These are phyloP conservation scores for Asarcornis scutulata DNA, from an alignment of 2,113 vertebrate genomes.

Conservation along the genomic window DNA sequence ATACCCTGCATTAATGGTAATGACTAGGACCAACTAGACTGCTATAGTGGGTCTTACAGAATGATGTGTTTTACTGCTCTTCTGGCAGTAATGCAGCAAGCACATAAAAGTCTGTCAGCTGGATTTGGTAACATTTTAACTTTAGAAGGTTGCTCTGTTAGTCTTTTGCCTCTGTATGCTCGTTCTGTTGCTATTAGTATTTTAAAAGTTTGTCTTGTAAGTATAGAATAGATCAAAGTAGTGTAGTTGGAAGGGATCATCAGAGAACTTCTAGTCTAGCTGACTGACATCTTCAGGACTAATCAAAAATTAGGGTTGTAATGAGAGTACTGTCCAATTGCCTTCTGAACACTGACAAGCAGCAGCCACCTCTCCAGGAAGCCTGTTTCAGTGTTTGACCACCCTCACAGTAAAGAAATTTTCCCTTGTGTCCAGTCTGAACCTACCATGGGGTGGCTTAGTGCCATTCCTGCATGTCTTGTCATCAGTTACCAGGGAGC, in stretches of 20 bases:
- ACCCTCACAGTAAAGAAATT: background rate
- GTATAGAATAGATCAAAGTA: background rate
- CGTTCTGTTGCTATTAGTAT: background rate
- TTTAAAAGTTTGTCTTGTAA: background rate
- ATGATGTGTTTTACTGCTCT: background rate
- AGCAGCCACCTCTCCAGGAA: background rate
- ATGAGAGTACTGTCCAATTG: background rate
- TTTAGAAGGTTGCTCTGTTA: background rate
- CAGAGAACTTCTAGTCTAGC: background rate
- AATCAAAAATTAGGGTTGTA: background rate
- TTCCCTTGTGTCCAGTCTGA: background rate
- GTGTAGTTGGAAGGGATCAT: background rate
- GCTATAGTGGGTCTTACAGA: background rate
- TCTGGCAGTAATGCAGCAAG: background rate
- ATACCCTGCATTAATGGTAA: background rate
- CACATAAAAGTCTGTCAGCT: background rate
- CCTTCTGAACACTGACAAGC: background rate
- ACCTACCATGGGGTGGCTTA: background rate
- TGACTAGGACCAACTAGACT: background rate
- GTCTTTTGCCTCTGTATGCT: background rate
- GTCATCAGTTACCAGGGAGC: background rate
- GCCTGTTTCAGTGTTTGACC: background rate
- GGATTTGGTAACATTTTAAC: rapidly evolving
- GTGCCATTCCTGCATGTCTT: no score
- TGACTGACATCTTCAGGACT: background rate